phyloP scores from a whole-genome alignment of 2,113 vertebrate species.

The Phyllostomus discolor region DNA sequence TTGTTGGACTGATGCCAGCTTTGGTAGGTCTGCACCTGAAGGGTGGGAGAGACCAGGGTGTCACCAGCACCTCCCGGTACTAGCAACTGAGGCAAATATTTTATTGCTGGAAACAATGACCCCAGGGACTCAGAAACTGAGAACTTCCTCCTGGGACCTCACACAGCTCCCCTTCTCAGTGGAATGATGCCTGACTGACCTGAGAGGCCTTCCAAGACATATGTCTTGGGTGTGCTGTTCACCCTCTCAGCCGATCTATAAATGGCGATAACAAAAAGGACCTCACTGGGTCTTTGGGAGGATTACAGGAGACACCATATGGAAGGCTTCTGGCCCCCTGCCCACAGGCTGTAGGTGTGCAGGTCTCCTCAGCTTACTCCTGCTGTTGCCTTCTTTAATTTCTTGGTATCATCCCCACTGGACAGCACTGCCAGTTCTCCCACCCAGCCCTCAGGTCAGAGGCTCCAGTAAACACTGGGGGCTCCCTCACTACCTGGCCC shows the following conservation, averaged over 20 bases:
- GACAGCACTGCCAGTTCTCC: neutral
- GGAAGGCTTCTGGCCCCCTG: neutral
- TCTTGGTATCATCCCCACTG: neutral
- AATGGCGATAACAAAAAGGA: rapidly evolving
- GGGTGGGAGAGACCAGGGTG: neutral
- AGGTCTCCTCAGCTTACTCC: neutral
- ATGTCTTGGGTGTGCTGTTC: neutral
- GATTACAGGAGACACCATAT: neutral
- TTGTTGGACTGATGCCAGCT: neutral
- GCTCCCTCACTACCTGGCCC: neutral
- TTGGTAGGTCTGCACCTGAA: neutral
- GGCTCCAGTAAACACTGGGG: neutral
- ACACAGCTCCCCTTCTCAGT: neutral
- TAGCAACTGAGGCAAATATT: neutral
- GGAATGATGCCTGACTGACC: neutral
- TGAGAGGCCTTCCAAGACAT: neutral
- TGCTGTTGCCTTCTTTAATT: neutral
- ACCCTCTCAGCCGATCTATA: rapidly evolving
- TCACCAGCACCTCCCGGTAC: neutral
- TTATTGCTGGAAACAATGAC: neutral
- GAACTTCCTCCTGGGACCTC: neutral
- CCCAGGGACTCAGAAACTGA: rapidly evolving
- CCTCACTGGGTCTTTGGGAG: neutral
- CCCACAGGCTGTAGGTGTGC: rapidly evolving
- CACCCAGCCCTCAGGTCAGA: neutral